Base-by-base conservation (phyloP, 1,140 invertebrate species). In the Drosophila busckii region DNA sequence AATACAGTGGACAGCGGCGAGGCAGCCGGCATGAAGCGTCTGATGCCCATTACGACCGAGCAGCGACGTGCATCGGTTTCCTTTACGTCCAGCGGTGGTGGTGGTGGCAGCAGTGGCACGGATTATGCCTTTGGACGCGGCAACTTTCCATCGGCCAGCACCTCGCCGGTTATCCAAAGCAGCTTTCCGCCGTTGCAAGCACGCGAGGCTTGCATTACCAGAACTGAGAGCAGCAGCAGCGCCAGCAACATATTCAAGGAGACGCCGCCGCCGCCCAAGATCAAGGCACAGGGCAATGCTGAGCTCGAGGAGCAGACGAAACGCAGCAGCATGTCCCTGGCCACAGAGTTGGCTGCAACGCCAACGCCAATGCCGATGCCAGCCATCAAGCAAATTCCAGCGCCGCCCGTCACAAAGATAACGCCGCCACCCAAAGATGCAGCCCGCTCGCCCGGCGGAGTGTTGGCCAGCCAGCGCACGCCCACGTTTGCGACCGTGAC, bases 1-100 rank as follows among this genome's bases (percentile, higher is more conserved):
- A 90, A 91, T 73, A 92, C 91, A 3, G 85, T 91, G 2, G 90
- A 92, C 63, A 89, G 90, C 22, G 55, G 89, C 20, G 61, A 70
- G 26, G 59, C 52, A 7, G n/a, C n/a, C n/a, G 70, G 78, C 38
- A 48, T 56, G 17, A 83, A 69, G 41, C 69, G 76, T 62, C 50
- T 59, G 49, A 70, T 63, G 58, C 85, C 52, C 22, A 84, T 60
- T 45, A 76, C 63, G 35, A 70, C 46, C 23, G 85, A 78, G 66
- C 84, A 54, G 84, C 88, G 31, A 69, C 87, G 59, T 75, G 89
- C 66, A 78, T 90, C 65, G 70, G 87, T 88, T 66, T 54, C 85
- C 46, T 50, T 85, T 65, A 67, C 70, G 29, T 53, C 70, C 29
- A 71, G 83, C n/a, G n/a, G n/a, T n/a, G n/a, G n/a, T n/a, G n/a